phyloP scores from a whole-genome alignment of 2,888 invertebrate genomes.

The Antheraea yamamai region DNA sequence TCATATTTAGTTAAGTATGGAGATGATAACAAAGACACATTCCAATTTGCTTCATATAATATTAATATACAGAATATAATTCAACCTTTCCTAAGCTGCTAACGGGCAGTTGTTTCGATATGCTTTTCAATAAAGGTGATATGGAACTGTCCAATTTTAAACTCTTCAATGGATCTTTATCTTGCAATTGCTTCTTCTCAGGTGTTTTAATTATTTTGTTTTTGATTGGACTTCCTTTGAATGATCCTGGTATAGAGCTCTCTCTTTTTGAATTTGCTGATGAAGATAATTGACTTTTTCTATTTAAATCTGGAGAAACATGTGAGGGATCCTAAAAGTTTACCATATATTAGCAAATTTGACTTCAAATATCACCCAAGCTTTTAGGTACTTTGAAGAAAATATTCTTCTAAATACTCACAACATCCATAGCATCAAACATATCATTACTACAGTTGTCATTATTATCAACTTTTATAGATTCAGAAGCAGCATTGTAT shows the following conservation, averaged over 20 bases:
- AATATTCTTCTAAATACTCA: conserved; percentile 32
- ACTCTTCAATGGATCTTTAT: conserved; percentile 53
- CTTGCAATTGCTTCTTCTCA: conserved; percentile 40
- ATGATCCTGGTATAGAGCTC: conserved; percentile 48
- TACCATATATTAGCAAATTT: neutral
- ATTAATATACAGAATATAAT: conserved; percentile 14
- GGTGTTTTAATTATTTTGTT: conserved; percentile 44
- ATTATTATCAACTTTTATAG: conserved; percentile 22
- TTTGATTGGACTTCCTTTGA: conserved; percentile 33
- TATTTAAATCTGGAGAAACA: conserved; percentile 37
- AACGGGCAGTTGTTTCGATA: conserved; percentile 48
- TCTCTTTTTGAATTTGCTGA: conserved; percentile 45
- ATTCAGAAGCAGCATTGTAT: neutral
- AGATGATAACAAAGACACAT: neutral
- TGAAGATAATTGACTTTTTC: conserved; percentile 31
- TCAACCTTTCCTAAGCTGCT: conserved; percentile 45
- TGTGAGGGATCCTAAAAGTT: conserved; percentile 48
- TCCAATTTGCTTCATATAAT: neutral
- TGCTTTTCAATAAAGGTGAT: conserved; percentile 45
- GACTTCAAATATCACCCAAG: neutral
- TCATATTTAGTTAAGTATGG: neutral
- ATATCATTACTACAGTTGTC: conserved; percentile 44
- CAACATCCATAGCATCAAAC: conserved; percentile 59
- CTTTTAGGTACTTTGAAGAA: neutral
- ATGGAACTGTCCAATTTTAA: conserved; percentile 54